phyloP scores from a whole-genome alignment of 2,797 vertebrate species.

The Ibycter americanus region DNA sequence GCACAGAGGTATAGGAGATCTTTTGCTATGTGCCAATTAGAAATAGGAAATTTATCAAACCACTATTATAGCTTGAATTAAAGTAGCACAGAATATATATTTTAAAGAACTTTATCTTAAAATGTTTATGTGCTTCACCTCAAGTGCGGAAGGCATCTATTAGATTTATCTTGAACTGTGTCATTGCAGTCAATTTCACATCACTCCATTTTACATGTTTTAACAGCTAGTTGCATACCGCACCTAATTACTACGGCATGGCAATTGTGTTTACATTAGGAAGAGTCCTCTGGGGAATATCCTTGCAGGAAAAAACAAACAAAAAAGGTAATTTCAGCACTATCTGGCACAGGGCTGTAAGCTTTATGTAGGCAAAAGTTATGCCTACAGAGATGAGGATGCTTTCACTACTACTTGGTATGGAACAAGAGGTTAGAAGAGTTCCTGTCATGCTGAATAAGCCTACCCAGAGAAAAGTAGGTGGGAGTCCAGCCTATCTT shows the following conservation, averaged over 20 bases:
- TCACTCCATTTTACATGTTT: neutral
- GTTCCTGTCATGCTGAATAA: neutral
- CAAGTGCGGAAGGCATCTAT: neutral
- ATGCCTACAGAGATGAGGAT: neutral
- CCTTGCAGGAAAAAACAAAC: neutral
- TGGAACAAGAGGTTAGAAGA: neutral
- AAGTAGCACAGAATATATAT: neutral
- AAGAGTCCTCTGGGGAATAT: neutral
- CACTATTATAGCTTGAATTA: neutral
- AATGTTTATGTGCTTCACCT: neutral
- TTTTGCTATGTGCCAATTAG: neutral
- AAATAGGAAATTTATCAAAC: neutral
- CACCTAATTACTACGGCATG: neutral
- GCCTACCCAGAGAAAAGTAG: neutral
- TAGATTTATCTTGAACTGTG: neutral
- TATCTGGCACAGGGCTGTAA: neutral
- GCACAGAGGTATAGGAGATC: neutral
- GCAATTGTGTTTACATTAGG: neutral
- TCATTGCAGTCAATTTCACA: neutral
- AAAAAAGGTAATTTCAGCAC: neutral
- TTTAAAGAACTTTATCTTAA: neutral
- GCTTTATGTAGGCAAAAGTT: neutral
- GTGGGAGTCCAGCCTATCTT: neutral
- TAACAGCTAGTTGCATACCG: neutral
- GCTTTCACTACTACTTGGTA: neutral